Base-by-base conservation (phyloP, 2,797 vertebrate genomes). In the Emydoidea blandingii region DNA sequence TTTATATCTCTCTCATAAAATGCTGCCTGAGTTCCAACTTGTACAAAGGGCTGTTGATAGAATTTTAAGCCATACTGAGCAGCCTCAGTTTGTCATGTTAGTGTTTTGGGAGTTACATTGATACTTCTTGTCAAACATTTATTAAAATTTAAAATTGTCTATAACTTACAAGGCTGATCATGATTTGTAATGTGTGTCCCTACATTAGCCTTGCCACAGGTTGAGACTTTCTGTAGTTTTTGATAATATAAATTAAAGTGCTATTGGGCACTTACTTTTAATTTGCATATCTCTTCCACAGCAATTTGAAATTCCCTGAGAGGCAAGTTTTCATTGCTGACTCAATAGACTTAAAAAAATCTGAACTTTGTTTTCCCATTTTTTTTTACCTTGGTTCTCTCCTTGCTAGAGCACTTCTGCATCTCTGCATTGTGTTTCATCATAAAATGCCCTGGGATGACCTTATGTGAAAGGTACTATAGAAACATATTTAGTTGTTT, bases 401-500 rank as follows among this genome's bases (percentile, higher is more conserved):
- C 49, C 85, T 34, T 94, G 49, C 3, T 11, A 47, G 62, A 72
- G 9, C 41, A n/a, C 85, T 93, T 95, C 82, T n/a, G 12, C 53
- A 37, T 83, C 91, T 96, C 85, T 88, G 50, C 1, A 0, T 50
- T 74, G 4, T 44, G 52, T 82, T 96, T 96, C 74, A 87, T 94
- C 83, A 83, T 74, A 91, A 96, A 83, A 29, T 85, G 79, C 82
- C 62, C 86, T 86, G 93, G 50, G 49, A 74, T 62, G 81, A 91
- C 79, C 84, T 94, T 94, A 59, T 31, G 0, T 92, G 44, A 89
- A 94, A 88, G 59, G 49, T 84, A n/a, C 81, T 88, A 18, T 5
- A 83, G 86, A 93, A 87, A 8, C 62, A 92, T 93, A 84, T 59
- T 94, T 83, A 88, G 65, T 80, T 86, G 94, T 97, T 92, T 94